phyloP scores from a whole-genome alignment of 2,797 vertebrate species.

The Sarcophilus harrisii region DNA sequence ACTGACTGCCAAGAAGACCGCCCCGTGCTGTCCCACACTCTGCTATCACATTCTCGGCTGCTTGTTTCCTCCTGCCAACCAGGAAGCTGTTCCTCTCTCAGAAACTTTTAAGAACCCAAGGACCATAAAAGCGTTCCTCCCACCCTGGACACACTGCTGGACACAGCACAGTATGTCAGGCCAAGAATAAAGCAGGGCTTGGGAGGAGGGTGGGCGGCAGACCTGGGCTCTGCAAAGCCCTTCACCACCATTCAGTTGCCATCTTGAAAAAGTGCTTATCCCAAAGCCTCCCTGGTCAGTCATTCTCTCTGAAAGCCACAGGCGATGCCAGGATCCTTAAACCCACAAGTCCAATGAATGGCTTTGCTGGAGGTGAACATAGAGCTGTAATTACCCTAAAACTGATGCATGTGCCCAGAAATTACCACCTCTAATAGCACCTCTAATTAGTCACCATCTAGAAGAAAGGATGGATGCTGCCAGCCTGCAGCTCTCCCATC shows the following conservation, averaged over 20 bases:
- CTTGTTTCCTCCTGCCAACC: neutral
- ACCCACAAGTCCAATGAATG: neutral
- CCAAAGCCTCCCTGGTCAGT: neutral
- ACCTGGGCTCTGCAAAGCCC: neutral
- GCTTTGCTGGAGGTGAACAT: neutral
- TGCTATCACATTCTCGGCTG: neutral
- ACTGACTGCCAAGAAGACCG: neutral
- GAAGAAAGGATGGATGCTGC: neutral
- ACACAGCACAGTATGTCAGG: neutral
- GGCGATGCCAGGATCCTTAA: neutral
- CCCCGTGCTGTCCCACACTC: neutral
- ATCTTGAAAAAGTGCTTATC: neutral
- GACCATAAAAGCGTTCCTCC: neutral
- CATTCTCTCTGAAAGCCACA: neutral
- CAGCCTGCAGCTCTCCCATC: conserved; percentile 16
- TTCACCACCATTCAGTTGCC: neutral
- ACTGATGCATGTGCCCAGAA: neutral
- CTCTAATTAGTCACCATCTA: conserved; percentile 32
- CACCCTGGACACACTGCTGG: neutral
- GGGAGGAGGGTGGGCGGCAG: neutral
- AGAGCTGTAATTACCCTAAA: neutral
- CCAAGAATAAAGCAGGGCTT: neutral
- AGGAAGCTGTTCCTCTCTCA: neutral
- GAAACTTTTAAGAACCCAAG: neutral
- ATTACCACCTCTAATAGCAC: conserved; percentile 5